Base-by-base conservation (phyloP, 1,140 invertebrate species). In the Maconellicoccus hirsutus region DNA sequence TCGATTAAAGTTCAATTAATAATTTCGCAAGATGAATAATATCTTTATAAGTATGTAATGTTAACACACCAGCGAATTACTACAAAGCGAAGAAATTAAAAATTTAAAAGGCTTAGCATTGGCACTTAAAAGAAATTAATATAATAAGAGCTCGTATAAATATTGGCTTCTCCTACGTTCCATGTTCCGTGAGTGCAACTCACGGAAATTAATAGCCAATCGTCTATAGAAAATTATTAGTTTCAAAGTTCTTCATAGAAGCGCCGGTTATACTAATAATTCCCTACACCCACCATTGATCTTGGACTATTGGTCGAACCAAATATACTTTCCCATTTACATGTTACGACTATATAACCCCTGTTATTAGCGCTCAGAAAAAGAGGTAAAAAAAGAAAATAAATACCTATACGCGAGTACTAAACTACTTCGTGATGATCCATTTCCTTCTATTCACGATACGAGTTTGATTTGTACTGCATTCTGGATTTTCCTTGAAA, bases 151-250 rank as follows among this genome's bases (percentile, higher is more conserved):
- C n/a, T 3, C n/a, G n/a, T 52, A 19, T 52, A 52, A 16, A 52
- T 52, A 16, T 16, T 52, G 42, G 16, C 42, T 52, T 52, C 42
- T 52, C 42, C n/a, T 52, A 3, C 12, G 12, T 14, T 3, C 42
- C 42, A 16, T 52, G 42, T 52, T 52, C 42, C 12, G 42, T 19
- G n/a, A n/a, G 42, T 19, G 42, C 42, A 52, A 52, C 42, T 52
- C 42, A 52, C 42, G 42, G 42, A 16, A 52, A 52, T 52, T 52
- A 52, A 52, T 52, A 52, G 42, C 42, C 42, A 52, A 52, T 52
- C n/a, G n/a, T 52, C 42, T 52, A 52, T 16, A 52, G 42, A 52
- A 52, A 52, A 52, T 52, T 52, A 52, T 52, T 52, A 52, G 42
- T 52, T 52, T 52, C 42, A 19, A 52, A 52, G 42, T 16, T 16